phyloP scores from a whole-genome alignment of 2,888 invertebrate species.

The Phania funesta region DNA sequence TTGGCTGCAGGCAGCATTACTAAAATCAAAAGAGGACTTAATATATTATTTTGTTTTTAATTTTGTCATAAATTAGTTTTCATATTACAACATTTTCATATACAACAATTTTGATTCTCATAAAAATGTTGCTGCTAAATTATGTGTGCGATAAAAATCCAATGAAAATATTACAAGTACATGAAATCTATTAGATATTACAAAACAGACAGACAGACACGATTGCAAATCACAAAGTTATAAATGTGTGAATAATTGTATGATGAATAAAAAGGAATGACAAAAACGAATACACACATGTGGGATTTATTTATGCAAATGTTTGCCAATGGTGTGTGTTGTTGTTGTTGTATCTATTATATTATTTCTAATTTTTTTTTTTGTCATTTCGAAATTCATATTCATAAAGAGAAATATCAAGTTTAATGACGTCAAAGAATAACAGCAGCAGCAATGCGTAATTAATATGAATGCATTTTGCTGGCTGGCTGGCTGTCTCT shows the following conservation, averaged over 20 bases:
- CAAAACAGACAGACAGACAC: background rate
- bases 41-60: too few species aligned
- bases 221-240: background rate
- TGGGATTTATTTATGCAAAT: slow-evolving; percentile 8
- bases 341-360: background rate
- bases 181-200: background rate
- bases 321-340: background rate
- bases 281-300: background rate
- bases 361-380: too few species aligned
- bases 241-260: background rate
- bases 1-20: too few species aligned
- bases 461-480: background rate
- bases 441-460: slow-evolving; percentile 34
- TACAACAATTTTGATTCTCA: background rate
- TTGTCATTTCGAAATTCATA: background rate
- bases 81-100: background rate
- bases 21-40: too few species aligned
- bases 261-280: background rate
- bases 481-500: background rate
- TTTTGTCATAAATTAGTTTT: too few species aligned
- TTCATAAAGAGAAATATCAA: slow-evolving; percentile 12
- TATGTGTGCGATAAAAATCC: background rate
- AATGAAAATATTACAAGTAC: background rate
- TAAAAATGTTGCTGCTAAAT: too few species aligned
- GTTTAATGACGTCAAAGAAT: slow-evolving; percentile 52